These are phyloP conservation scores for Nansenia antarctica DNA, from an alignment of 2,113 vertebrate genomes.

Conservation along the genomic window DNA sequence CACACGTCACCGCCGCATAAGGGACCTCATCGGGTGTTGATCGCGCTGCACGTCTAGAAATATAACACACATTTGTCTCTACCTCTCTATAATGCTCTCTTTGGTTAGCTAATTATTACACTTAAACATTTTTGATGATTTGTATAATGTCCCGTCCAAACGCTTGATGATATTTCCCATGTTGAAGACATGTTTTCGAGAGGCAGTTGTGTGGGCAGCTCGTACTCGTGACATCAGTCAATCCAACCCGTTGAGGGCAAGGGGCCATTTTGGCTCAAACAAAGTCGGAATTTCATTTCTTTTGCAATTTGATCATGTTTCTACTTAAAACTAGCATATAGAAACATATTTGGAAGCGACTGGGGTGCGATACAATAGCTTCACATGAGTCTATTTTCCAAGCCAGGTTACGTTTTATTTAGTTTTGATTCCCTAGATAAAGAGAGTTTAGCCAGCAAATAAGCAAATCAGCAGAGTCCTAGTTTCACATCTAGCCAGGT, in stretches of 20 bases:
- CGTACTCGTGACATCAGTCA: slow-evolving; percentile 41
- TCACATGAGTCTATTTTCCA: not conserved
- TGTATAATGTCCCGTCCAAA: not conserved
- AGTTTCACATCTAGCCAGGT: too few species aligned
- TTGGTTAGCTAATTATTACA: too few species aligned
- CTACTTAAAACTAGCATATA: not conserved
- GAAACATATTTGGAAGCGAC: not conserved
- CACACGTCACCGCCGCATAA: not conserved
- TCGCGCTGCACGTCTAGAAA: slow-evolving; percentile 1
- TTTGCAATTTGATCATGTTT: not conserved
- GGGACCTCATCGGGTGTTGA: not conserved
- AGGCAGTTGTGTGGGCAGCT: slow-evolving; percentile 41
- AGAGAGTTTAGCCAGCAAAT: not conserved
- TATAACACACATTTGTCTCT: not conserved
- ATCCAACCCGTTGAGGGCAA: slow-evolving; percentile 6
- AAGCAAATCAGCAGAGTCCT: not conserved
- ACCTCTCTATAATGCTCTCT: not conserved
- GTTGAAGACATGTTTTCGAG: slow-evolving; percentile 4
- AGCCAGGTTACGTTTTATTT: not conserved
- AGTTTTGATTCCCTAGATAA: not conserved
- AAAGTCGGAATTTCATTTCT: slow-evolving; percentile 58
- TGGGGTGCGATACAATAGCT: not conserved
- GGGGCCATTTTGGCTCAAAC: slow-evolving; percentile 84
- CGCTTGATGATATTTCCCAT: not conserved
- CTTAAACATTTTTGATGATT: not conserved